These are phyloP conservation scores for Cordilura impudica DNA, from an alignment of 2,888 invertebrate genomes.

Conservation along the genomic window DNA sequence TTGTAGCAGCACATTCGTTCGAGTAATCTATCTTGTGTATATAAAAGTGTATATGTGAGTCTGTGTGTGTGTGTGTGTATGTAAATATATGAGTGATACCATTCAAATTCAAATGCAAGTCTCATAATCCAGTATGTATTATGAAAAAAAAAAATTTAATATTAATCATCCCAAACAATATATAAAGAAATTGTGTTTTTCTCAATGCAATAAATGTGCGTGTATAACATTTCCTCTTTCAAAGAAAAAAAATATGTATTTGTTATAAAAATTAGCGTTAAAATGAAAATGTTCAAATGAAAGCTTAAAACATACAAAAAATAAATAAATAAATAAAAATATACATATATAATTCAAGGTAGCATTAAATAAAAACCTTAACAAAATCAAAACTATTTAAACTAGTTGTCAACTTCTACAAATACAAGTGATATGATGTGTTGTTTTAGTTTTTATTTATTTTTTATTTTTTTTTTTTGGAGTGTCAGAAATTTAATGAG, in stretches of 20 bases:
- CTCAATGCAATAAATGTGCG: background rate
- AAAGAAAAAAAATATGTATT: constrained; percentile 28
- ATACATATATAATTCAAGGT: constrained; percentile 6
- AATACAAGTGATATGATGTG: constrained; percentile 41
- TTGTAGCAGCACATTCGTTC: background rate
- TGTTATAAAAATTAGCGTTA: constrained; percentile 37
- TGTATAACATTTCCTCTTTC: background rate
- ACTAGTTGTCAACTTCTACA: constrained; percentile 58
- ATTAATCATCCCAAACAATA: constrained; percentile 6
- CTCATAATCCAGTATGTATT: constrained; percentile 31
- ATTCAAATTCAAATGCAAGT: constrained; percentile 37
- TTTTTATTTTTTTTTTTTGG: constrained; percentile 12
- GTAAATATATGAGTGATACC: constrained; percentile 37
- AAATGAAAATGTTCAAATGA: background rate
- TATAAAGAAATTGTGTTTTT: background rate
- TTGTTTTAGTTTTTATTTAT: constrained; percentile 21
- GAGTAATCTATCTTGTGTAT: background rate
- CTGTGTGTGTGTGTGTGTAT: constrained; percentile 9
- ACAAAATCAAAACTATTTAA: constrained; percentile 59
- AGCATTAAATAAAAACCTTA: constrained; percentile 13
- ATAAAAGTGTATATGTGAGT: constrained; percentile 7
- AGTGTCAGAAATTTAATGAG: constrained; percentile 25
- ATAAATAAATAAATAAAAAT: background rate
- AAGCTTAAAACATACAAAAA: background rate
- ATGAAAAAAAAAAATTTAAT: constrained; percentile 32